These are phyloP conservation scores for Glomeris maerens DNA, from an alignment of 1,140 invertebrate species.

Conservation along the genomic window DNA sequence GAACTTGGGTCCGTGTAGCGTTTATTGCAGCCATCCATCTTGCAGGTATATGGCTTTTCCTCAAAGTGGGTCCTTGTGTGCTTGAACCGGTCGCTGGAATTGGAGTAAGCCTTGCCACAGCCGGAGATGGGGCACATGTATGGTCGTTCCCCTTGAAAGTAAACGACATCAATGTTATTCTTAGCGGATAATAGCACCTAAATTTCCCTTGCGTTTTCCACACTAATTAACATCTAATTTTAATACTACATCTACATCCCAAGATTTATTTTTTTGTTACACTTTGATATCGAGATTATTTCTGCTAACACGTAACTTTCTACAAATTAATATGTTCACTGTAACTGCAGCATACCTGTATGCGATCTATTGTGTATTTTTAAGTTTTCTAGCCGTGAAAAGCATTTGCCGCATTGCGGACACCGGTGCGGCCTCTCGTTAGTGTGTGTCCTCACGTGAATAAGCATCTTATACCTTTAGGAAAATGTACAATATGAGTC, in stretches of 20 bases:
- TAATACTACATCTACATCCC: too few relatives aligned
- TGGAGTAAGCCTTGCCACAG: conserved; percentile 75
- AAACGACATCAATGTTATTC: too few relatives aligned
- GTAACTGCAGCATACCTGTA: too few relatives aligned
- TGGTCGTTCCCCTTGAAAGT: conserved; percentile 61
- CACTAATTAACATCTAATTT: too few relatives aligned
- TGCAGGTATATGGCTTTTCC: conserved; percentile 56
- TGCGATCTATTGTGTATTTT: conserved; percentile 80
- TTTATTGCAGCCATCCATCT: conserved; percentile 67
- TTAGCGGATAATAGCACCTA: too few relatives aligned
- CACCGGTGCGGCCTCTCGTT: conserved; percentile 78
- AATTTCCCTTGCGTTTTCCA: too few relatives aligned
- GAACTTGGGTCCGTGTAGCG: conserved; percentile 79
- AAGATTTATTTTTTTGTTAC: too few relatives aligned
- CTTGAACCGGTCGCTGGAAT: conserved; percentile 77
- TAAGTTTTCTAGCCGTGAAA: conserved; percentile 73
- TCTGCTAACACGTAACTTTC: too few relatives aligned
- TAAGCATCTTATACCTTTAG: conserved; percentile 74
- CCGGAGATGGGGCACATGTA: conserved; percentile 70
- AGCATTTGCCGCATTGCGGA: conserved; percentile 66
- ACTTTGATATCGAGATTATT: too few relatives aligned
- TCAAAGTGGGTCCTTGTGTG: conserved; percentile 60
- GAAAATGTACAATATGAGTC: conserved; percentile 2
- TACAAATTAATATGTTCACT: too few relatives aligned
- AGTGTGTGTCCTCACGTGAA: conserved; percentile 75